phyloP scores from a whole-genome alignment of 2,888 invertebrate genomes.

The Latrodectus elegans region DNA sequence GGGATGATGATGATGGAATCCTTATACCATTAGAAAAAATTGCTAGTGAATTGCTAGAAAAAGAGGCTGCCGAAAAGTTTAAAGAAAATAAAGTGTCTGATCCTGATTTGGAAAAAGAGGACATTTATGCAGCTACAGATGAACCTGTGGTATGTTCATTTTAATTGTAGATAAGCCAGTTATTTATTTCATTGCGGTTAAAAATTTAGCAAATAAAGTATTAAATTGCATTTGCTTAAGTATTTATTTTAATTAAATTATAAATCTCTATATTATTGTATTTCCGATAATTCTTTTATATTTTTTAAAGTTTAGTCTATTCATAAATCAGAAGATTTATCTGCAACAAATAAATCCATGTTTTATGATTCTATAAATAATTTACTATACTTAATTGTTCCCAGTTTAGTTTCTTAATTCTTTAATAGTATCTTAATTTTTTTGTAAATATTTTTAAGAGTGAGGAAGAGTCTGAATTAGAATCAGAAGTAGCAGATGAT shows the following conservation, averaged over 20 bases:
- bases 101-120: constrained; percentile 78
- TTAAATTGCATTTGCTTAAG: not conserved
- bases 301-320: no score
- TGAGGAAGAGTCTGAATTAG: constrained; percentile 66
- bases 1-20: constrained; percentile 98
- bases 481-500: constrained; percentile 70
- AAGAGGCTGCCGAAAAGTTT: constrained; percentile 83
- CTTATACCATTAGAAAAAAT: constrained; percentile 89
- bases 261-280: not conserved
- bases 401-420: no score
- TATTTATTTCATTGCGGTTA: not conserved
- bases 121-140: constrained; percentile 80
- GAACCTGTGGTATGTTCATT: constrained; percentile 53
- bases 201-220: not conserved
- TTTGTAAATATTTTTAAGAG: constrained; percentile 44
- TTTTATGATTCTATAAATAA: no score
- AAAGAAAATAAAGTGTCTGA: constrained; percentile 78
- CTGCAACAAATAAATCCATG: no score
- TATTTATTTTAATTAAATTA: not conserved
- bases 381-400: no score
- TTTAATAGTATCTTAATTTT: no score
- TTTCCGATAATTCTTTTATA: no score
- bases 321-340: no score
- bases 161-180: not conserved
- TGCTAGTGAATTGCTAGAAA: constrained; percentile 83